Evolutionary conservation across 1,140 invertebrate species (phyloP).

Genomic region (Cephus cinctus): DNA sequence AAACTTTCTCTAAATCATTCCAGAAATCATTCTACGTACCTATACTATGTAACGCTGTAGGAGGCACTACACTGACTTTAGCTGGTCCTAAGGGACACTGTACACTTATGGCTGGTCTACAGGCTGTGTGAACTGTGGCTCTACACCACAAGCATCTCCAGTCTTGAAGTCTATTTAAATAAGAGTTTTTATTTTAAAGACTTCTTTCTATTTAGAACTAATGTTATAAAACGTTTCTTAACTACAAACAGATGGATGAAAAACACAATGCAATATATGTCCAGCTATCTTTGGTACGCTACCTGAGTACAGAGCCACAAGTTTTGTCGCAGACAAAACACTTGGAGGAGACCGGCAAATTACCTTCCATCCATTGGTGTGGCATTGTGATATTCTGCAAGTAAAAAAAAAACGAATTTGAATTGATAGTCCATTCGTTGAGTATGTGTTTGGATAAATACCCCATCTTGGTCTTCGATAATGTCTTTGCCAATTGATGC

Average conservation of each 20-base stretch:
- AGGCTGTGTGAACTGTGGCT: slow-evolving; percentile 86
- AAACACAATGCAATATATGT: too few species aligned
- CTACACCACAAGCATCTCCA: slow-evolving; percentile 96
- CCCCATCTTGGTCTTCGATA: slow-evolving; percentile 89
- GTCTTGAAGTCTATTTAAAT: slow-evolving; percentile 77
- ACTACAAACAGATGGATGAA: too few species aligned
- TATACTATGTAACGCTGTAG: slow-evolving; percentile 87
- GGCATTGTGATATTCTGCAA: slow-evolving; percentile 89
- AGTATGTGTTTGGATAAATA: slow-evolving; percentile 41
- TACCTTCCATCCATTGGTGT: slow-evolving; percentile 98
- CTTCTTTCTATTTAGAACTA: slow-evolving; percentile 9
- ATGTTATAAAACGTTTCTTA: too few species aligned
- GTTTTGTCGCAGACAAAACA: slow-evolving; percentile 95
- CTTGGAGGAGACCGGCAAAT: slow-evolving; percentile 91
- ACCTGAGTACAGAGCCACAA: slow-evolving; percentile 92
- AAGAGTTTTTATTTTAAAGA: slow-evolving; percentile 2
- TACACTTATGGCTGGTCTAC: slow-evolving; percentile 72
- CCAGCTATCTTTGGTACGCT: too few species aligned
- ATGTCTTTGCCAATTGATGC: slow-evolving; percentile 91
- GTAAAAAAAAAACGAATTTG: slow-evolving; percentile 39
- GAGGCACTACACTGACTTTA: slow-evolving; percentile 89
- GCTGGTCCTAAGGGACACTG: slow-evolving; percentile 83
- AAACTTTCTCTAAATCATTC: too few species aligned
- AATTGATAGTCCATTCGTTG: slow-evolving; percentile 4
- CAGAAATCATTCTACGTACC: slow-evolving; percentile 58